Evolutionary conservation across 2,888 invertebrate species (phyloP), one percentile per base, ranked within the genome.

Genomic region (Eustalomyia histrio): DNA sequence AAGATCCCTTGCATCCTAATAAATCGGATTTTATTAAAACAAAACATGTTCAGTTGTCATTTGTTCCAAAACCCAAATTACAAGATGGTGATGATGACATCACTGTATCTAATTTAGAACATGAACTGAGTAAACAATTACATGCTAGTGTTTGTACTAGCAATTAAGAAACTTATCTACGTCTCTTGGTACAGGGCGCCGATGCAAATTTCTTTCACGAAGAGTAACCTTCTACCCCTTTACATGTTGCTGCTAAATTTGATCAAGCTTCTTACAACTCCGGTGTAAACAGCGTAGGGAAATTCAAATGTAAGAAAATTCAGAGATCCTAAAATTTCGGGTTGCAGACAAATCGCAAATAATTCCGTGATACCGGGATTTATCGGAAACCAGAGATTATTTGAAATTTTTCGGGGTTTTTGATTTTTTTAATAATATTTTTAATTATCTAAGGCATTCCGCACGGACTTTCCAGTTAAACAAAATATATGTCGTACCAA

Each of bases 11-110:
- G 86, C 96, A 97, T 90, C 97, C 96, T n/a, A 94, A 94, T 29
- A 99, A 99, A 91, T 95, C 97, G 57, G 97, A 98, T 88, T 99
- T 98, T 89, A 98, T 99, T 83, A 93, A 95, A 88, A 95, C 96
- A 7, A 99, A 99, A 90, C 98, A 99, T 91, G 95, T 96, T 81
- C 94, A 96, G 84, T 92, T 97, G 76, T 93, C 95, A 0, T 99
- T 96, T 91, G 95, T 97, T 10, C 92, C 96, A 84, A 93, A 95
- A 83, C 95, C 96, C 24, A 93, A 94, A 82, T 82, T 89, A 9
- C 93, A 94, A 83, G 95, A 95, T 85, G 95, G 95, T 87, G 94
- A 94, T 17, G 87, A 87, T 33, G 78, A 83, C 52, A 84, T 83
- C 33, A 87, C 89, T 29, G 85, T 86, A 24, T 84, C 85, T 39